A percentile compares a stretch with the other conserved stretches of the same genome.
Conservation (phyloP, 2,797 vertebrate species). For the Tokudaia muenninki region DNA sequence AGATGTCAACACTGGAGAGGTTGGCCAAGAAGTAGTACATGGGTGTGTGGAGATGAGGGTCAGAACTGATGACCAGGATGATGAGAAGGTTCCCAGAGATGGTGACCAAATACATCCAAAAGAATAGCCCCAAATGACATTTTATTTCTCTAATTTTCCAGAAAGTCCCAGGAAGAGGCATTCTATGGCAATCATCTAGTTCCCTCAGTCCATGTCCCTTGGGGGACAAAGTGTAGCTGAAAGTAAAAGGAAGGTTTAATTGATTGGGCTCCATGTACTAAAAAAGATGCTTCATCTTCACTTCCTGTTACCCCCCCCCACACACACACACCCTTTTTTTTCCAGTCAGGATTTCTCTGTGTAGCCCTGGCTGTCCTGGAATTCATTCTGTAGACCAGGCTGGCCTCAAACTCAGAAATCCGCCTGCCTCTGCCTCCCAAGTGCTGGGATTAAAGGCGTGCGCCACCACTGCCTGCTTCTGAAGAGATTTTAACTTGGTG, state of each 20-base stretch:
- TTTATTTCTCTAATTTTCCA: slow-evolving; percentile 48
- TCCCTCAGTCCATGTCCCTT: not conserved
- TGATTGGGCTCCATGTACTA: not conserved
- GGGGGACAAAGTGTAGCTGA: not conserved
- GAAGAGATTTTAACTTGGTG: not conserved
- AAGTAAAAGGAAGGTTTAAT: not conserved
- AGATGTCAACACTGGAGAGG: slow-evolving; percentile 72
- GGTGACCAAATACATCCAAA: slow-evolving; percentile 74
- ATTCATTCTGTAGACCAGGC: no score
- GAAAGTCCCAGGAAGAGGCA: slow-evolving; percentile 78
- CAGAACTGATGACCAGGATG: slow-evolving; percentile 65
- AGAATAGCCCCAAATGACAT: slow-evolving; percentile 67
- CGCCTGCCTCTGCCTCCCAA: no score
- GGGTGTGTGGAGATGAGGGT: slow-evolving; percentile 67
- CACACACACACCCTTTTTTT: no score
- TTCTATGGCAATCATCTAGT: slow-evolving; percentile 53
- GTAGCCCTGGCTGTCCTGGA: no score
- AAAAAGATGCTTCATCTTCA: not conserved
- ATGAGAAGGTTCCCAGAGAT: slow-evolving; percentile 72
- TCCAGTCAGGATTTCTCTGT: no score
- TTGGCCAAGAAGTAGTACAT: slow-evolving; percentile 78
- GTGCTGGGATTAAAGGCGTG: no score
- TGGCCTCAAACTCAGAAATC: no score
- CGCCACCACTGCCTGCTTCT: no score
- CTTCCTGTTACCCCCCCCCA: no score